These are phyloP conservation scores for Noctilio leporinus DNA, from an alignment of 2,113 vertebrate species.

Conservation along the genomic window DNA sequence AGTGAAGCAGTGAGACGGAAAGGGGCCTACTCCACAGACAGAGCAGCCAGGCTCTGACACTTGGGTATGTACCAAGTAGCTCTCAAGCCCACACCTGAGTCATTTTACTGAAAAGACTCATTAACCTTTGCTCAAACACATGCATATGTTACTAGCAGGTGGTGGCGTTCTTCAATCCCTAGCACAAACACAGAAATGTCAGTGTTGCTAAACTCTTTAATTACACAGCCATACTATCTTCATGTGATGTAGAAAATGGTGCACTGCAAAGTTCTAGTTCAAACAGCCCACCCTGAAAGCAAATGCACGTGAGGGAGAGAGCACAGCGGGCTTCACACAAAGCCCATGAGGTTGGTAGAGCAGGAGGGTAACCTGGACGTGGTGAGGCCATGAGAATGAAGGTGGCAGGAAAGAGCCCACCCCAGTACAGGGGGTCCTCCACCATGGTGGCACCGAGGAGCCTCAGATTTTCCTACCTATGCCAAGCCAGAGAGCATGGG, in stretches of 20 bases:
- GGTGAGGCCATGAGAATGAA: not conserved
- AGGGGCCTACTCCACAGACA: too few species aligned
- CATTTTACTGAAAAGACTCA: constrained; percentile 44
- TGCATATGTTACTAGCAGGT: constrained; percentile 63
- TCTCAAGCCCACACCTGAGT: constrained; percentile 27
- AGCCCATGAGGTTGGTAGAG: not conserved
- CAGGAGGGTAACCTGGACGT: not conserved
- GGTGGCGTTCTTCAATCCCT: constrained; percentile 51
- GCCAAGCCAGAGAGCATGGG: not conserved
- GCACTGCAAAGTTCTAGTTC: not conserved
- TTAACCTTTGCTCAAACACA: constrained; percentile 68
- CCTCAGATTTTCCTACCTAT: not conserved
- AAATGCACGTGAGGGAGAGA: not conserved
- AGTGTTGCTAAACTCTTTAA: constrained; percentile 66
- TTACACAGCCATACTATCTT: constrained; percentile 34
- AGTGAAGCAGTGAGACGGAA: too few species aligned
- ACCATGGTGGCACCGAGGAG: not conserved
- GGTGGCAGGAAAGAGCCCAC: not conserved
- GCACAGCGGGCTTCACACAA: not conserved
- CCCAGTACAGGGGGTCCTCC: not conserved
- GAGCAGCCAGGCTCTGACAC: not conserved
- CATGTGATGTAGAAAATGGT: not conserved
- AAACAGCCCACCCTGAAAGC: not conserved
- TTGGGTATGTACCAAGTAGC: not conserved
- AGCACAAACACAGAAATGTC: constrained; percentile 64